Conservation (phyloP, 2,113 vertebrate genomes). For the Bostrychus sinensis region DNA sequence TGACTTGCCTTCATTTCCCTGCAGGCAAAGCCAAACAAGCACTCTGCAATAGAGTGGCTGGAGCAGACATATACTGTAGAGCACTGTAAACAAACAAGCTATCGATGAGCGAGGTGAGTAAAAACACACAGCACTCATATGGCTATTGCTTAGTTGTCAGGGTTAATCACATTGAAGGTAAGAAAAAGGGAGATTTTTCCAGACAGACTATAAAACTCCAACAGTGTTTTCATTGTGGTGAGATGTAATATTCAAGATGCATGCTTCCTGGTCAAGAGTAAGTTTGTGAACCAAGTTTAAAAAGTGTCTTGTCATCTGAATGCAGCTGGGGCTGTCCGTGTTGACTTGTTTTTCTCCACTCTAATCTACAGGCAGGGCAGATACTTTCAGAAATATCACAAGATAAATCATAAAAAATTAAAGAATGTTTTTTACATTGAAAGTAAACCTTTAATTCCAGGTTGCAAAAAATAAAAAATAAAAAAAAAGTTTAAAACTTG, state of each 20-base stretch:
- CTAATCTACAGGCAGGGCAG: slow-evolving; percentile 40
- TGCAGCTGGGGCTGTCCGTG: slow-evolving; percentile 1
- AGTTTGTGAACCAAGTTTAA: neutral
- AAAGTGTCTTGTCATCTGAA: slow-evolving; percentile 1
- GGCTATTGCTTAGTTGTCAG: slow-evolving; percentile 34
- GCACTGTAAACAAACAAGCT: slow-evolving; percentile 46
- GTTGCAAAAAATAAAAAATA: no score
- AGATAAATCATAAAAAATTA: slow-evolving; percentile 14
- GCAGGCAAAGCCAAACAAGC: slow-evolving; percentile 25
- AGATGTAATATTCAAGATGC: neutral
- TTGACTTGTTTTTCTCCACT: slow-evolving; percentile 12
- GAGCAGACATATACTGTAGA: slow-evolving; percentile 12
- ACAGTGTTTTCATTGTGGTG: neutral
- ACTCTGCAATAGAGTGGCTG: slow-evolving; percentile 35
- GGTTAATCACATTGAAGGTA: slow-evolving; percentile 28
- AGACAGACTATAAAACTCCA: neutral
- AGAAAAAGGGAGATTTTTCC: slow-evolving; percentile 14
- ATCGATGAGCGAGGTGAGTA: slow-evolving; percentile 29
- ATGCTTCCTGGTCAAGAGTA: neutral
- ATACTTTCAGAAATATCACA: neutral
- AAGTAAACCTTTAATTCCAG: no score
- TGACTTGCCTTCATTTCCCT: slow-evolving; percentile 51
- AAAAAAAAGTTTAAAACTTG: no score
- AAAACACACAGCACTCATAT: slow-evolving; percentile 23
- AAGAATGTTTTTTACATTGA: slow-evolving; percentile 1